These are phyloP conservation scores for Hydropsyche tenuis DNA, from an alignment of 1,140 invertebrate genomes.

Conservation along the genomic window DNA sequence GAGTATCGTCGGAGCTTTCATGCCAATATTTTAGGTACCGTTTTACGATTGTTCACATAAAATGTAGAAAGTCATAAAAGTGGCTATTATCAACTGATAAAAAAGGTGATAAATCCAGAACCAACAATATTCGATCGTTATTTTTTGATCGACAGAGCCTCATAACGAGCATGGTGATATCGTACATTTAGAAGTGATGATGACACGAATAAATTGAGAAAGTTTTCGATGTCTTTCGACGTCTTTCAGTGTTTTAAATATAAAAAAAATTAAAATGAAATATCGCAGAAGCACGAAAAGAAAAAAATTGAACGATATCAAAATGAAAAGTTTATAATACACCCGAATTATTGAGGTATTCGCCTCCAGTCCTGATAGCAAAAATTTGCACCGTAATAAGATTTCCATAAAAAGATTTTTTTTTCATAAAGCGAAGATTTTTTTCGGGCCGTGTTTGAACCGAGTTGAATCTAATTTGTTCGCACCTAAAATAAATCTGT, in stretches of 20 bases:
- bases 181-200: too few species aligned
- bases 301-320: too few species aligned
- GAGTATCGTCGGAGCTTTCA: not conserved
- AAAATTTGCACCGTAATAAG: constrained; percentile 6
- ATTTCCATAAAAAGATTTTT: not conserved
- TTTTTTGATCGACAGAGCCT: not conserved
- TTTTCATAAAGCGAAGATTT: too few species aligned
- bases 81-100: not conserved
- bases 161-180: too few species aligned
- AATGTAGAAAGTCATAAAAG: not conserved
- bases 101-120: not conserved
- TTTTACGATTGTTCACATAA: constrained; percentile 10
- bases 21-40: not conserved
- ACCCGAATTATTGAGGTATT: not conserved
- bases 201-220: too few species aligned
- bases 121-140: not conserved
- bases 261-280: too few species aligned
- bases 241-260: too few species aligned
- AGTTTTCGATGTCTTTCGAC: too few species aligned
- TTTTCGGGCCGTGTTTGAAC: too few species aligned
- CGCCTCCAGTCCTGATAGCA: not conserved
- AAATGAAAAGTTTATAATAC: not conserved
- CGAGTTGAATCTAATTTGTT: too few species aligned
- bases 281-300: too few species aligned
- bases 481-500: too few species aligned